phyloP scores from a whole-genome alignment of 2,797 vertebrate species.

The Nyctibius grandis region DNA sequence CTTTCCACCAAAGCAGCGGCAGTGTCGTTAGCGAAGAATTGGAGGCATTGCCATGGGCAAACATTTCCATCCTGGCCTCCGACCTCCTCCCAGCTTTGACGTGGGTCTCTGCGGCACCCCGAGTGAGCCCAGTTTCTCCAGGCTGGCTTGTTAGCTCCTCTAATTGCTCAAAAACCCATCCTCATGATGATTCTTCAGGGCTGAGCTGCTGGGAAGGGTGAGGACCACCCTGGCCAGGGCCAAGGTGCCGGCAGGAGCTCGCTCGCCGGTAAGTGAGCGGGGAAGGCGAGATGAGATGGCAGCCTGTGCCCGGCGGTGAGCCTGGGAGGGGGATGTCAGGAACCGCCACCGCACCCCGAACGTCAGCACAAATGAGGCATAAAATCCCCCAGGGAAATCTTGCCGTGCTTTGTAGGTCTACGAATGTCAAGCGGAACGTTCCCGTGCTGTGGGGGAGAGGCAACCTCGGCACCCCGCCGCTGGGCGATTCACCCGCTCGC shows the following conservation, averaged over 20 bases:
- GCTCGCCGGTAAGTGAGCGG: fast-evolving
- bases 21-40: constrained; percentile 12
- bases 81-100: constrained; percentile 1
- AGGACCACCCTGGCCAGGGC: neutral
- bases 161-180: neutral
- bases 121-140: neutral
- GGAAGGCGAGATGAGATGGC: neutral
- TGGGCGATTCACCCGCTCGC: fast-evolving
- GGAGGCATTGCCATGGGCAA: constrained; percentile 29
- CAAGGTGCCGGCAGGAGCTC: neutral
- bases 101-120: neutral
- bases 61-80: neutral
- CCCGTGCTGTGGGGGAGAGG: neutral
- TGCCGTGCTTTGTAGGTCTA: neutral
- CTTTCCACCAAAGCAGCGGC: neutral
- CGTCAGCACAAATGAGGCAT: neutral
- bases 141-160: neutral
- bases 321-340: neutral
- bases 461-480: neutral
- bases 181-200: neutral
- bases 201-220: neutral
- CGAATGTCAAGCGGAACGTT: neutral
- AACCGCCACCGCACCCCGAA: neutral
- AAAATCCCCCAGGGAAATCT: neutral
- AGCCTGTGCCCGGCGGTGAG: neutral